Conservation (phyloP, 2,888 invertebrate species). For the Polydesmus complanatus region DNA sequence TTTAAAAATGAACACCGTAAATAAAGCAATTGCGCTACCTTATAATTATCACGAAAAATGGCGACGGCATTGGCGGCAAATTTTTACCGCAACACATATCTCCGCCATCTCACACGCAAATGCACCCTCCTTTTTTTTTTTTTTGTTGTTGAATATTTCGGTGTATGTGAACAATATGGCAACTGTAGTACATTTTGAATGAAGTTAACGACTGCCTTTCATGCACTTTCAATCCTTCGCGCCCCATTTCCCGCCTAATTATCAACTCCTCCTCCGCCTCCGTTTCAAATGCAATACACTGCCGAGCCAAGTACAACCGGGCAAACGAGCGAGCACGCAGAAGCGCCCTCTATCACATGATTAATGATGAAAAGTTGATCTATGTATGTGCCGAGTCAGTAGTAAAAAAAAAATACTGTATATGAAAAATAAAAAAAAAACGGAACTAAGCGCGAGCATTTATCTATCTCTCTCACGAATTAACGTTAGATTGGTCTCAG, state of each 20-base stretch:
- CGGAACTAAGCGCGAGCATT: no score
- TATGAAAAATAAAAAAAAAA: no score
- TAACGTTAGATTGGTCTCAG: no score
- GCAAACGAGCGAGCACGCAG: background rate
- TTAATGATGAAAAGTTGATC: background rate
- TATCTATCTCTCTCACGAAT: no score
- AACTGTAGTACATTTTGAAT: background rate
- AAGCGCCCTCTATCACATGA: background rate
- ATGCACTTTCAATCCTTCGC: background rate
- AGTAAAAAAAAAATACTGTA: no score
- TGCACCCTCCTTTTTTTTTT: background rate
- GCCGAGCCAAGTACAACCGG: background rate
- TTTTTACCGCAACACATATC: background rate
- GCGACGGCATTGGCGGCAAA: background rate
- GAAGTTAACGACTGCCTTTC: background rate
- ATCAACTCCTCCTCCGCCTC: background rate
- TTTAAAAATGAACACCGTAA: no score
- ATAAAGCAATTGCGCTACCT: background rate
- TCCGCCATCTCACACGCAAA: background rate
- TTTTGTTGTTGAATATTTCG: no score
- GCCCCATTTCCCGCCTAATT: background rate
- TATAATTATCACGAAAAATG: background rate
- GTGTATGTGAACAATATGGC: background rate
- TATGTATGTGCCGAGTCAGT: no score
- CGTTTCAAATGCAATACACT: no score